A percentile compares a stretch with the other conserved stretches of the same genome.
These are phyloP conservation scores for Epinotia bilunana DNA, from an alignment of 2,888 invertebrate genomes.

Conservation along the genomic window DNA sequence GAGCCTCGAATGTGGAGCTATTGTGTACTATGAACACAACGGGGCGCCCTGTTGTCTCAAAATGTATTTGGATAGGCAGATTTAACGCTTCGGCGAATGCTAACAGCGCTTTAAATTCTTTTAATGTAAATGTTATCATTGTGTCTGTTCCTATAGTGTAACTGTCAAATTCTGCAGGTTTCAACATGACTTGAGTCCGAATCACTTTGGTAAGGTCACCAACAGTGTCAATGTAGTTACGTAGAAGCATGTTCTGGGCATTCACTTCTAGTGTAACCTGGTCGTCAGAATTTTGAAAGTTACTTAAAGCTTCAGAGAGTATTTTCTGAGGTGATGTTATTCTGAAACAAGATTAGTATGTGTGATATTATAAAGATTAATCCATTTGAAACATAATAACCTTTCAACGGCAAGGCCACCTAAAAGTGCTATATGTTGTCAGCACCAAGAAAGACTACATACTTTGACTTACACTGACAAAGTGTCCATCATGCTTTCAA, in stretches of 20 bases:
- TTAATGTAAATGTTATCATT: constrained; percentile 92
- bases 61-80: constrained; percentile 88
- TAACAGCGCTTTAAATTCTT: constrained; percentile 92
- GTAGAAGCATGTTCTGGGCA: constrained; percentile 85
- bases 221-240: constrained; percentile 91
- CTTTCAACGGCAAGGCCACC: no score
- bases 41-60: constrained; percentile 92
- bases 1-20: constrained; percentile 89
- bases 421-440: no score
- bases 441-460: no score
- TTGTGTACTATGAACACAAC: constrained; percentile 90
- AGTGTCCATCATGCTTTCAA: no score
- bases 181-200: constrained; percentile 90
- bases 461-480: no score
- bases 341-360: constrained; percentile 63
- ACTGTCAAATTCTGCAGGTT: constrained; percentile 89
- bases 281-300: constrained; percentile 91
- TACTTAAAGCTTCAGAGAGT: constrained; percentile 89
- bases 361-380: not conserved
- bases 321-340: constrained; percentile 86
- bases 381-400: no score
- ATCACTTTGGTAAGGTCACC: constrained; percentile 87
- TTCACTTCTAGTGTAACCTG: constrained; percentile 91
- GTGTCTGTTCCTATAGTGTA: constrained; percentile 87
- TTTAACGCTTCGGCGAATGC: constrained; percentile 90